Conservation (phyloP, 2,888 invertebrate species). For the Marasmarcha lunaedactyla region DNA sequence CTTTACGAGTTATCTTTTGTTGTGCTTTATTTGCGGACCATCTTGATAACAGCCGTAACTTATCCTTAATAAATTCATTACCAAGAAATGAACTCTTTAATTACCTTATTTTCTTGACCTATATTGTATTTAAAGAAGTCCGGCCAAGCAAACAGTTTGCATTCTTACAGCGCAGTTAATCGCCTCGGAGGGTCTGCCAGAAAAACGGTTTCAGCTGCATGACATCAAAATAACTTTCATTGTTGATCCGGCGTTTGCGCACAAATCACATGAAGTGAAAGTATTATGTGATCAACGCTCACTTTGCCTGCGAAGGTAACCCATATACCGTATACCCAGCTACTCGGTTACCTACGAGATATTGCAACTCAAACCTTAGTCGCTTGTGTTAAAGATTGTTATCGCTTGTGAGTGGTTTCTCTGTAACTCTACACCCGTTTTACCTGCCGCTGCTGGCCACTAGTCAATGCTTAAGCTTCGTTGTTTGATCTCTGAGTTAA, state of each 20-base stretch:
- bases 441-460: not conserved
- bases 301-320: conserved; percentile 7
- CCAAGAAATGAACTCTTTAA: too few relatives aligned
- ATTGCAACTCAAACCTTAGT: not conserved
- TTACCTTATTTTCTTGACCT: not conserved
- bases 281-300: conserved; percentile 49
- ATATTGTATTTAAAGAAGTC: not conserved
- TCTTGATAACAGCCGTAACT: too few relatives aligned
- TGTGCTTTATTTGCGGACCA: too few relatives aligned
- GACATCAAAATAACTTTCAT: conserved; percentile 52
- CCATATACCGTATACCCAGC: not conserved
- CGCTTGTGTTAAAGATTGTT: not conserved
- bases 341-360: not conserved
- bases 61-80: too few relatives aligned
- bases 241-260: conserved; percentile 40
- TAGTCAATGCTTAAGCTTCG: not conserved
- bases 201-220: conserved; percentile 20
- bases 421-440: not conserved
- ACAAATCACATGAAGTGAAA: conserved; percentile 63
- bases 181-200: conserved; percentile 9
- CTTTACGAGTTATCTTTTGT: too few relatives aligned
- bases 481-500: not conserved
- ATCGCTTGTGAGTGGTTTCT: not conserved
- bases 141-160: not conserved
- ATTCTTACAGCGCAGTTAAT: conserved; percentile 2